Conservation (phyloP, 2,113 vertebrate species). For the Tauraco erythrolophus region DNA sequence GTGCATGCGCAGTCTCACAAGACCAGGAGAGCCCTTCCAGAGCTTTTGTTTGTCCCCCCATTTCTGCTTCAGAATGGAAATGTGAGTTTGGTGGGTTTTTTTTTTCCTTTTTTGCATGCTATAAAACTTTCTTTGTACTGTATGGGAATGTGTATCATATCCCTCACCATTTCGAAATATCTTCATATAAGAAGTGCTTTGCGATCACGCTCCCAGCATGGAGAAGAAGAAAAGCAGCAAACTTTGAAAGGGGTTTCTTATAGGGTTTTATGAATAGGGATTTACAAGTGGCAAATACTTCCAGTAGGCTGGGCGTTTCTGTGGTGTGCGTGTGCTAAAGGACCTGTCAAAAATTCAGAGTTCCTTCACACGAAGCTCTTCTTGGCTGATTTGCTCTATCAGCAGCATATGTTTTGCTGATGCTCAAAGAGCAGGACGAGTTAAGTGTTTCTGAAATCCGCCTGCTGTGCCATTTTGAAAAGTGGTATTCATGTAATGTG, state of each 20-base stretch:
- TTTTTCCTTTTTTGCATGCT: neutral
- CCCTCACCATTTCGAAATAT: neutral
- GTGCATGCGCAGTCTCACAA: neutral
- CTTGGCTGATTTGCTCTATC: conserved; percentile 41
- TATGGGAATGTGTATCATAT: neutral
- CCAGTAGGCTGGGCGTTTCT: neutral
- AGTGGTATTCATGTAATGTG: conserved; percentile 44
- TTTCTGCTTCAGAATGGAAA: neutral
- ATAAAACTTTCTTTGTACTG: neutral
- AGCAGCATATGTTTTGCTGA: conserved; percentile 5
- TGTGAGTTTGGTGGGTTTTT: neutral
- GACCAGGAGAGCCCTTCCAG: neutral
- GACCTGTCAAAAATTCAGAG: neutral
- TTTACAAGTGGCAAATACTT: neutral
- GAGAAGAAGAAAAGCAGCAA: neutral
- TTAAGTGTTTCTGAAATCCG: conserved; percentile 45
- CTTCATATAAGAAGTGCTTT: neutral
- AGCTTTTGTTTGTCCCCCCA: neutral
- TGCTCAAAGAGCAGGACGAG: conserved; percentile 40
- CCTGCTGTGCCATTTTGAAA: conserved; percentile 59
- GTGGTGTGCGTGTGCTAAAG: neutral
- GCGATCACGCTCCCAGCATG: neutral
- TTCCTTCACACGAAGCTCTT: neutral
- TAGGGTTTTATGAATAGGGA: neutral
- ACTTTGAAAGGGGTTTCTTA: neutral